Evolutionary conservation across 2,113 vertebrate species (phyloP), one percentile per base, ranked within the genome.

Genomic region (Ptyas mucosa): DNA sequence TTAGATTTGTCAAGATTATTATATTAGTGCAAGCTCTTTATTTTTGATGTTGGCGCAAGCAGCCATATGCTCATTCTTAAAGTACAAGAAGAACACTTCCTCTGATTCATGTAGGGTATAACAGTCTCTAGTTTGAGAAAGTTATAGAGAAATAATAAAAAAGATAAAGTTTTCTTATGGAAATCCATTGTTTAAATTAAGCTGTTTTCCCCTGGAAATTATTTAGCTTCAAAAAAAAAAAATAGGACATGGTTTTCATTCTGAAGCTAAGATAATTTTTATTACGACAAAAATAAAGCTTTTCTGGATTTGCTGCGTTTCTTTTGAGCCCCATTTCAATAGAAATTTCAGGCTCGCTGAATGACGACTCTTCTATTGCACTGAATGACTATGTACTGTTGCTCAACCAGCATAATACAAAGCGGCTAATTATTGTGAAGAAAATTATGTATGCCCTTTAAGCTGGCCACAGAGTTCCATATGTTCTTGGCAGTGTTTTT

Each of bases 21-120:
- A 64, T 34, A 34, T 86, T 46, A 85, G 93, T 89, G 89, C 29
- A 91, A 94, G 92, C 46, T 95, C 95, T 91, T 92, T 90, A 90
- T 93, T 94, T 93, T 93, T 87, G 61, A 86, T 94, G 58, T 92
- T 91, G 96, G 95, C 86, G 91, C 92, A 91, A 92, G 91, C 8
- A 49, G 88, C 87, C 93, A 92, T 29, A 87, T 2, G 26, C 89
- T 93, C 85, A 69, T 92, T 90, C 39, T 58, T 94, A 89, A 53
- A 93, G 81, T 23, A 8, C 1, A 51, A 93, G 88, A 91, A 69
- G 14, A 88, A 85, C 89, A 55, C 93, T 75, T 64, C 39, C 46
- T 91, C 64, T 12, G 12, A 69, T 9, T 91, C 43, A 94, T 88
- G 23, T 23, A 91, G 88, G 46, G 8, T 8, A 23, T 85, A 54